A percentile compares a stretch with the other conserved stretches of the same genome.
Conservation (phyloP, 2,113 vertebrate species). For the Propithecus coquereli region DNA sequence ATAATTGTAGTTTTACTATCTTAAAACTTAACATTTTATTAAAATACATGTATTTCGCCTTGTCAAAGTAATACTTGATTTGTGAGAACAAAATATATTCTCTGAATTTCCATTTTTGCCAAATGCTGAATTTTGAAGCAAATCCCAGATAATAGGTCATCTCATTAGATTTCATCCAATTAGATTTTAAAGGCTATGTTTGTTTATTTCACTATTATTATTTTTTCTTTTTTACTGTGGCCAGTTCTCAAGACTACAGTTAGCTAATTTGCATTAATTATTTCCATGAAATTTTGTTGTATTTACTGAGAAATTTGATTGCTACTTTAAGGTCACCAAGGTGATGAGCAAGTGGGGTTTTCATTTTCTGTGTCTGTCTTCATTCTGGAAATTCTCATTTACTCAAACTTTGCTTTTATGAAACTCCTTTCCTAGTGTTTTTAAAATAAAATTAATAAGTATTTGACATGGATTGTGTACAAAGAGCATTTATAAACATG, state of each 20-base stretch:
- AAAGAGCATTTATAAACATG: slow-evolving; percentile 62
- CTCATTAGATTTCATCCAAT: neutral
- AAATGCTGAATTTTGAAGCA: slow-evolving; percentile 11
- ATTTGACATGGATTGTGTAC: slow-evolving; percentile 36
- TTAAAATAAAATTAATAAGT: slow-evolving; percentile 47
- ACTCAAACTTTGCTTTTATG: neutral
- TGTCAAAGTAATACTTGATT: slow-evolving; percentile 15
- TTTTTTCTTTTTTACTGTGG: neutral
- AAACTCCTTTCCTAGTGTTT: slow-evolving; percentile 32
- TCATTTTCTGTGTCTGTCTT: slow-evolving; percentile 33
- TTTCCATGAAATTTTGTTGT: neutral
- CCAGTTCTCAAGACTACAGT: neutral
- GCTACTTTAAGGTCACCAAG: neutral
- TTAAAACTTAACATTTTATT: neutral
- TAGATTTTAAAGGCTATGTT: neutral
- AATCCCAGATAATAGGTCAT: neutral
- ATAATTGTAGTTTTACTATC: slow-evolving; percentile 13
- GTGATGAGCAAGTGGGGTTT: neutral
- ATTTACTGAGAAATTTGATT: slow-evolving; percentile 27
- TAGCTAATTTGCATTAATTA: slow-evolving; percentile 4
- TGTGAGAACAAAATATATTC: neutral
- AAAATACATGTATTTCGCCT: neutral
- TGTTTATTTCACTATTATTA: neutral
- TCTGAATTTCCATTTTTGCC: slow-evolving; percentile 9
- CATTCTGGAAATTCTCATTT: slow-evolving; percentile 37